These are phyloP conservation scores for Hippopotamus amphibius DNA, from an alignment of 2,113 vertebrate genomes.

Conservation along the genomic window DNA sequence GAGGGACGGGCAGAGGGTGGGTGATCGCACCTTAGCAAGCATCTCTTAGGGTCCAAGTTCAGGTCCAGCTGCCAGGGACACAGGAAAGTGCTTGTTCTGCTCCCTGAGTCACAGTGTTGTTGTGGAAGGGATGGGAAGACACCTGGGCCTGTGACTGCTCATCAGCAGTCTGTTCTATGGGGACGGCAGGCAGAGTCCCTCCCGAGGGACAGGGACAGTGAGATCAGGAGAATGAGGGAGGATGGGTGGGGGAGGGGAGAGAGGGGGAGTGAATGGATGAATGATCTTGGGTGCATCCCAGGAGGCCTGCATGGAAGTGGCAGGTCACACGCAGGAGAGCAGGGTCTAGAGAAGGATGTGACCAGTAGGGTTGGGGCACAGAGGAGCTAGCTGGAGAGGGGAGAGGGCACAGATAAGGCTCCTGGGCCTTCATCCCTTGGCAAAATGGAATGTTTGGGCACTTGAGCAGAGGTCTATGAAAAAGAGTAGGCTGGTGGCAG, in stretches of 20 bases:
- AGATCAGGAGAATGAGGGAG: not conserved
- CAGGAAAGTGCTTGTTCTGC: not conserved
- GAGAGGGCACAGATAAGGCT: not conserved
- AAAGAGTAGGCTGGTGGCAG: not conserved
- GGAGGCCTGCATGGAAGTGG: not conserved
- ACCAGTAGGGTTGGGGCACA: not conserved
- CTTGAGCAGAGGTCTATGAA: not conserved
- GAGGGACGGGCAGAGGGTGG: fast-evolving
- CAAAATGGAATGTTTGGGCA: not conserved
- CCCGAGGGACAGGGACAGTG: not conserved
- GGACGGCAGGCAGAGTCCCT: not conserved
- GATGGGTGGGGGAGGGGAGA: not conserved
- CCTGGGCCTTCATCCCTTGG: not conserved
- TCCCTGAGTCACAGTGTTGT: not conserved
- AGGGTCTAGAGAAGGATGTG: not conserved
- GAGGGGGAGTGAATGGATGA: too few relatives aligned
- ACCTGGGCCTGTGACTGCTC: not conserved
- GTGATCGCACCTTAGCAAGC: not conserved
- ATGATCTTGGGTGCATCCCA: not conserved
- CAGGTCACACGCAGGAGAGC: not conserved
- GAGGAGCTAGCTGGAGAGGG: not conserved
- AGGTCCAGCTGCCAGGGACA: not conserved
- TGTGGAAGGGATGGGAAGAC: not conserved
- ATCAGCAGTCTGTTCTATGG: not conserved
- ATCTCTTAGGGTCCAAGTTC: not conserved